Percentiles rank a stretch among this genome's conserved stretches.
phyloP scores from a whole-genome alignment of 2,888 invertebrate species.

The Masnerella sp. region DNA sequence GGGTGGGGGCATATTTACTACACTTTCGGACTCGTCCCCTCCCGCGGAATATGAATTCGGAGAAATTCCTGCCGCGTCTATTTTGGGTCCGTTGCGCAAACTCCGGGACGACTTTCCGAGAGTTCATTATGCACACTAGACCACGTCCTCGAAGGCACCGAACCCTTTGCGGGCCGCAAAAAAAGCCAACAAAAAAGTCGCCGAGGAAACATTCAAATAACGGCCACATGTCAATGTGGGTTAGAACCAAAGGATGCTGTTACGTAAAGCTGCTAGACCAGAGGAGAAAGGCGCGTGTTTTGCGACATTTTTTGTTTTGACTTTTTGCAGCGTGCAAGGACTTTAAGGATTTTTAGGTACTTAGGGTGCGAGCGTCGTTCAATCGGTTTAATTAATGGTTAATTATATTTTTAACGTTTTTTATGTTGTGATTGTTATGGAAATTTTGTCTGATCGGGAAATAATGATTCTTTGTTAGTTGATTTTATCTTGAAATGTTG shows the following conservation, averaged over 20 bases:
- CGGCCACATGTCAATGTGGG: slow-evolving; percentile 53
- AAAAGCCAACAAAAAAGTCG: slow-evolving; percentile 35
- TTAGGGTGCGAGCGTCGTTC: neutral
- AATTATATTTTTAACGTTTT: neutral
- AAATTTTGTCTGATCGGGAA: too few relatives aligned
- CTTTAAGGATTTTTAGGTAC: slow-evolving; percentile 5
- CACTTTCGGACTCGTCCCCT: slow-evolving; percentile 41
- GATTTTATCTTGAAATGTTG: too few relatives aligned
- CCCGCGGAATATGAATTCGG: slow-evolving; percentile 44
- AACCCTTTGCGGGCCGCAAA: slow-evolving; percentile 44
- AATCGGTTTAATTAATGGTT: slow-evolving; percentile 12
- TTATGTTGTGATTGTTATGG: too few relatives aligned
- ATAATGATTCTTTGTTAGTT: too few relatives aligned
- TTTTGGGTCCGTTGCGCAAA: slow-evolving; percentile 57
- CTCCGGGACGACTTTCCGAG: slow-evolving; percentile 43
- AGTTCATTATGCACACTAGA: slow-evolving; percentile 60
- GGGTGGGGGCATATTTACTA: slow-evolving; percentile 49
- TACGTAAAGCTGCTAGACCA: slow-evolving; percentile 39
- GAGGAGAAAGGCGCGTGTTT: slow-evolving; percentile 14
- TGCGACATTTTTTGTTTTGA: slow-evolving; percentile 25
- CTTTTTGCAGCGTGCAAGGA: neutral
- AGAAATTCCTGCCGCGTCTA: slow-evolving; percentile 48
- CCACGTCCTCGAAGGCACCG: slow-evolving; percentile 38
- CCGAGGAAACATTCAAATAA: slow-evolving; percentile 51
- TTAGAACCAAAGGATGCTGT: slow-evolving; percentile 43